Evolutionary conservation across 2,797 vertebrate genomes (phyloP).

Genomic region (Eidolon dupreanum): DNA sequence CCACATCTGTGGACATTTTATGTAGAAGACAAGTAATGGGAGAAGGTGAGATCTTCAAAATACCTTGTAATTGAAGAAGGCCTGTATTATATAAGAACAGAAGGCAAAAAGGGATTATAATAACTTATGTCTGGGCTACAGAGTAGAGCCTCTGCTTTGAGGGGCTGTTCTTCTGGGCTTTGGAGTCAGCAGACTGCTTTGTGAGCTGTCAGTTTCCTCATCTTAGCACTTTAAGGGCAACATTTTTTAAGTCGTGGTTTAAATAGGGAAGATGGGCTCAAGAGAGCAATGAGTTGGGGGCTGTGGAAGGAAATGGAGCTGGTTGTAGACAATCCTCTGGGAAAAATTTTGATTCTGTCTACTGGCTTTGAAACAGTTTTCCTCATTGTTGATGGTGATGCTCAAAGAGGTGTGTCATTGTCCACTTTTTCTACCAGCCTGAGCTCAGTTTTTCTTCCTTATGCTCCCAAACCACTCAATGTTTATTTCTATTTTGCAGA

Average conservation of each 20-base stretch:
- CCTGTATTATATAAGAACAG: conserved; percentile 83
- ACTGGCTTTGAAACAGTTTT: conserved; percentile 23
- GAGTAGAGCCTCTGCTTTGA: conserved; percentile 73
- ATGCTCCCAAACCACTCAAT: not conserved
- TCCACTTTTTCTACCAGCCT: not conserved
- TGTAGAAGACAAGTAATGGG: conserved; percentile 88
- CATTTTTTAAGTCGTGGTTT: conserved; percentile 51
- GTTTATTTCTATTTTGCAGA: not conserved
- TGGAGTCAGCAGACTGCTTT: conserved; percentile 72
- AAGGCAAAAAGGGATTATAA: conserved; percentile 85
- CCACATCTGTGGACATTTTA: conserved; percentile 88
- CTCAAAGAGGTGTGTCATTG: not conserved
- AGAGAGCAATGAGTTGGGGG: not conserved
- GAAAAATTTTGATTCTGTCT: not conserved
- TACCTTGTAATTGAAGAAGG: conserved; percentile 87
- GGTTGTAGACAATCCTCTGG: conserved; percentile 37
- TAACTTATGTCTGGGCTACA: conserved; percentile 82
- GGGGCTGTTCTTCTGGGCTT: conserved; percentile 64
- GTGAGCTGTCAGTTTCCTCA: conserved; percentile 77
- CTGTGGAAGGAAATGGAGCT: not conserved
- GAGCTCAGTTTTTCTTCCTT: not conserved
- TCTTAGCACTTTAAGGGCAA: conserved; percentile 3
- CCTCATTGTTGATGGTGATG: not conserved
- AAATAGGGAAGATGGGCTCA: not conserved
- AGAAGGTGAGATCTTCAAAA: conserved; percentile 90